Evolutionary conservation across 2,888 invertebrate species (phyloP).

Genomic region (Lasioglossum villosulum): DNA sequence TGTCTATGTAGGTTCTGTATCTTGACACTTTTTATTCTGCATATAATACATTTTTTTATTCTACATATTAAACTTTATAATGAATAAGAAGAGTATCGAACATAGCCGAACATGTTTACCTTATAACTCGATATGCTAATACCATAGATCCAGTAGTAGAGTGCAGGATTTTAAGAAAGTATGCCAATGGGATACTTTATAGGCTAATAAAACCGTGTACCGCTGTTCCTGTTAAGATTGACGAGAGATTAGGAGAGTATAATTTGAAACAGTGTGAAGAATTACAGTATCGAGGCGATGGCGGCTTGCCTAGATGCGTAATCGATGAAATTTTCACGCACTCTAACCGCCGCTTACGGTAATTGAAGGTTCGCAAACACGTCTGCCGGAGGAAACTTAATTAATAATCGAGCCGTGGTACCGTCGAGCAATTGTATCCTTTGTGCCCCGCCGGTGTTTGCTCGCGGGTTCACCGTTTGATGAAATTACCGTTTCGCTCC

Average conservation of each 20-base stretch:
- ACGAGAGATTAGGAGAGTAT: not conserved
- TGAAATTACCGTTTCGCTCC: slow-evolving; percentile 34
- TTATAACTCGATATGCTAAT: not conserved
- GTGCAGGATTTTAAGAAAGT: not conserved
- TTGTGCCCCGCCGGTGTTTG: slow-evolving; percentile 25
- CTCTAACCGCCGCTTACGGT: slow-evolving; percentile 2
- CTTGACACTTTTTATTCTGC: not conserved
- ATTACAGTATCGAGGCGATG: not conserved
- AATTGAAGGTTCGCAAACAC: slow-evolving; percentile 33
- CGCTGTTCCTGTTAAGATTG: not conserved
- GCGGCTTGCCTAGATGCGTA: not conserved
- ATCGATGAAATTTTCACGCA: slow-evolving; percentile 41
- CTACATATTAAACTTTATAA: not conserved
- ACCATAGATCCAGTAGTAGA: not conserved
- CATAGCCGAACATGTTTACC: not conserved
- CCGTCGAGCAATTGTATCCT: slow-evolving; percentile 48
- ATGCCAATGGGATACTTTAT: not conserved
- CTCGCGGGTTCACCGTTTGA: slow-evolving; percentile 34
- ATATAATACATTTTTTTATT: not conserved
- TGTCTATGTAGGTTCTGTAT: not conserved
- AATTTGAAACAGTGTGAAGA: not conserved
- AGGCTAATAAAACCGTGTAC: not conserved
- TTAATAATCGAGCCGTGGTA: slow-evolving; percentile 47
- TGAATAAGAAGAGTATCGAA: not conserved
- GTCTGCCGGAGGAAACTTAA: slow-evolving; percentile 29